Evolutionary conservation across 1,140 invertebrate species (phyloP), one percentile per base, ranked within the genome.

Genomic region (Phymastichus coffea): DNA sequence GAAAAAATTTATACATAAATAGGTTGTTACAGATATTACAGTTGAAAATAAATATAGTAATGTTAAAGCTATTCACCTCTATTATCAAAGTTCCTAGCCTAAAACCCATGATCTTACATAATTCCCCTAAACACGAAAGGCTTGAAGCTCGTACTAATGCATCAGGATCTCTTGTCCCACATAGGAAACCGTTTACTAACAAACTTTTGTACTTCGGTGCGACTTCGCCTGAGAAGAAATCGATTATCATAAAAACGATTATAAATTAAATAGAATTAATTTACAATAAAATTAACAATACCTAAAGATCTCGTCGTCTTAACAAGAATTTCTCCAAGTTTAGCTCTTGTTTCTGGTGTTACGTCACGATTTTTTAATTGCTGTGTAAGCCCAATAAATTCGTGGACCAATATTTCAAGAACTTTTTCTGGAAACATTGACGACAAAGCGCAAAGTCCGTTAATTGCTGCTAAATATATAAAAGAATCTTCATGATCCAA

Each of bases 51-150:
- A 41, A 54, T 48, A 33, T 44, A 17, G 38, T 33, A 17, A 55
- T 6, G 33, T 30, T 48, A 62, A 19, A 57, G 12, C 28, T 33
- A 66, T 49, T 71, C 77, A 93, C 89, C 83, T 94, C 92, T 64
- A 84, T 85, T 47, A 90, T 76, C 49, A 90, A 82, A 61, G 83
- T 77, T 47, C 87, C 87, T 1, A 95, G 72, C 69, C 86, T 86
- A 69, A 87, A 93, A 44, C 86, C 84, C 9, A 96, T 74, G 6
- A 90, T 81, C 63, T 85, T 83, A 67, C 89, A 91, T n/a, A 94
- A 77, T 80, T 95, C 91, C 1, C 89, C 93, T 12, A 96, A 77
- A 77, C 93, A 93, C 0, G 91, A 93, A 38, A 96, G 77, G 74
- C 88, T 88, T 4, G 92, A 94, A 9, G 91, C 84, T 70, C 91